Base-by-base conservation (phyloP, 2,797 vertebrate species). In the Hemitrygon akajei region DNA sequence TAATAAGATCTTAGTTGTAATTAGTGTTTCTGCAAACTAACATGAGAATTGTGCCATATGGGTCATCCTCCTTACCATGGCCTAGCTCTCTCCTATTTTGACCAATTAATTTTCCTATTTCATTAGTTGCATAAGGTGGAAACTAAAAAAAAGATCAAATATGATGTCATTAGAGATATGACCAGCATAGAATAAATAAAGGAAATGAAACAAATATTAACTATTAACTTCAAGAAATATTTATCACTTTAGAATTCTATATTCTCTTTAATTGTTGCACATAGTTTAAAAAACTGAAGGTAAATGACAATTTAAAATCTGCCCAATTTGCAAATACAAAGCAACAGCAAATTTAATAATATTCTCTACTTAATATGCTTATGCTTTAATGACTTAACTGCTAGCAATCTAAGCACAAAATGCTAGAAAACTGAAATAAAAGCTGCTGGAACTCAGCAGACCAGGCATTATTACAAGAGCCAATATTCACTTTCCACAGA, bases 41-140 rank as follows among this genome's bases (percentile, higher is more conserved):
- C 37, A 27, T 37, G 56, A 20, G 18, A 22, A 71, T 71, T 20
- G 69, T 16, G 20, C 71, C 71, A 75, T 34, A 34, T 18, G 4
- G 4, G 12, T 79, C 30, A 71, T 94, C 75, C 92, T 94, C 96
- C 98, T 96, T 94, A 99, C 99, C 99, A 25, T 99, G 99, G 58
- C 99, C 99, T 9, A 99, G 98, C 95, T 99, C 98, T 95, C 99
- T 97, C 94, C 99, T 97, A 94, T 99, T 99, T 94, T 97, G 16
- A 89, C 98, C 98, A 81, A 97, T 97, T 94, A 98, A 96, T 97
- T 97, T 99, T 93, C 99, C 99, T 86, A 96, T 97, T 96, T 99
- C 99, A 95, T 99, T 99, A 87, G 99, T 99, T 94, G 99, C 99
- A 93, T 99, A 99, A 25, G 99, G 99, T 94, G 99, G 99, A 96